Percentiles rank a stretch among this genome's conserved stretches.
These are phyloP conservation scores for Callocephalon fimbriatum DNA, from an alignment of 2,113 vertebrate genomes.

Conservation along the genomic window DNA sequence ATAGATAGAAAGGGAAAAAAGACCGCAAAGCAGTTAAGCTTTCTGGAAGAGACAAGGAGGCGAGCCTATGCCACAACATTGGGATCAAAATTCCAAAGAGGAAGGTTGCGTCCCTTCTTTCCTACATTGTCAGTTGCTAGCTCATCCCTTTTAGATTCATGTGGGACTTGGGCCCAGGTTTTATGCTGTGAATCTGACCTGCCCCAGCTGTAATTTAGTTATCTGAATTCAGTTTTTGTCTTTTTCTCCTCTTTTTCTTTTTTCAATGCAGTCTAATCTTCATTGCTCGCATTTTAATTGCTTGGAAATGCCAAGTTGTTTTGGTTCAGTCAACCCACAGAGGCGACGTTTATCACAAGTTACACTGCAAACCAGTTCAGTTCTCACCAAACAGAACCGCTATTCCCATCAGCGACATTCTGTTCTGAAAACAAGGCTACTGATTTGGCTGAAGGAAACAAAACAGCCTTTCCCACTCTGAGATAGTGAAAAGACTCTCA, in stretches of 20 bases:
- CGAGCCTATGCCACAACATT: not conserved
- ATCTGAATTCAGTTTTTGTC: conserved; percentile 34
- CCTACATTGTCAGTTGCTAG: not conserved
- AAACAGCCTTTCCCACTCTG: conserved; percentile 35
- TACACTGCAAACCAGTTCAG: conserved; percentile 41
- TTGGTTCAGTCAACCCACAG: conserved; percentile 72
- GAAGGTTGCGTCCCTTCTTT: not conserved
- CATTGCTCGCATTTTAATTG: conserved; percentile 57
- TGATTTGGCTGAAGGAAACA: conserved; percentile 72
- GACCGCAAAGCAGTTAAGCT: not conserved
- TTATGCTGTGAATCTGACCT: conserved; percentile 54
- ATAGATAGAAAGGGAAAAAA: not conserved
- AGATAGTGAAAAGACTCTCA: conserved; percentile 39
- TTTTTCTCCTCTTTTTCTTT: too few relatives aligned
- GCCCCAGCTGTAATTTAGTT: conserved; percentile 53
- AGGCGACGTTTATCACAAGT: conserved; percentile 74
- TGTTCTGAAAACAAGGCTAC: conserved; percentile 81
- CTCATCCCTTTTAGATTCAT: conserved; percentile 44
- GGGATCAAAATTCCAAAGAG: conserved; percentile 6
- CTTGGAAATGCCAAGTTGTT: conserved; percentile 69
- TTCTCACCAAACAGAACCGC: conserved; percentile 73
- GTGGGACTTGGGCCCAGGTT: conserved; percentile 27
- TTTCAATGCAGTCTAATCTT: not conserved
- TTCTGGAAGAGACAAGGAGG: not conserved
- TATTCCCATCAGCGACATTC: conserved; percentile 66